Evolutionary conservation across 1,140 invertebrate genomes (phyloP), one percentile per base, ranked within the genome.

Genomic region (Papilio aristodemus): DNA sequence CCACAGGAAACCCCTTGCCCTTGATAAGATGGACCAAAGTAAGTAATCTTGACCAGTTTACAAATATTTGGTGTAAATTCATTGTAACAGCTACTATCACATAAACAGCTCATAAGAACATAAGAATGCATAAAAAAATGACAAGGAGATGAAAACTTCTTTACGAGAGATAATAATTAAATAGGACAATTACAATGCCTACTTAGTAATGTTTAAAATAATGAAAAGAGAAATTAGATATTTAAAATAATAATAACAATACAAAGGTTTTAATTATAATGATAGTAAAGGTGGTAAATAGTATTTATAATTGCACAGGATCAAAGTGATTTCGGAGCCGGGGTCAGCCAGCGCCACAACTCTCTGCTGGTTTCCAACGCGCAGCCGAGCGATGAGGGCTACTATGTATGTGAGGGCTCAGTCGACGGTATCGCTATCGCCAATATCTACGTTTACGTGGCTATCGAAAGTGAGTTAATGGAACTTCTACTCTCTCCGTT

Each of bases 11-110:
- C 43, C 95, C 96, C 0, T 89, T 92, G 63, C 94, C 96, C 1
- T 92, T 91, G 0, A 92, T 98, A 11, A 95, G 93, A 78, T 99
- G 98, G 98, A 93, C 92, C 0, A 97, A 96, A 92, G 93, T 95
- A 69, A 89, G 92, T 57, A 57, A 41, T 41, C 2, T 6, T 32
- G 27, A 32, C 27, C 2, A 2, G 27, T 32, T 32, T 32, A 32
- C 2, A 3, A 3, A 32, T 32, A n/a, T n/a, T n/a, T n/a, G n/a
- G n/a, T n/a, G n/a, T n/a, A n/a, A n/a, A n/a, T n/a, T n/a, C n/a
- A n/a, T n/a, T n/a, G n/a, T n/a, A n/a, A n/a, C n/a, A n/a, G n/a
- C n/a, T n/a, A n/a, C n/a, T n/a, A n/a, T n/a, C n/a, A n/a, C n/a
- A n/a, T n/a, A n/a, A n/a, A n/a, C n/a, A n/a, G n/a, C n/a, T n/a